Evolutionary conservation across 2,888 invertebrate genomes (phyloP), one percentile per base, ranked within the genome.

Genomic region (Prenolepis imparis): DNA sequence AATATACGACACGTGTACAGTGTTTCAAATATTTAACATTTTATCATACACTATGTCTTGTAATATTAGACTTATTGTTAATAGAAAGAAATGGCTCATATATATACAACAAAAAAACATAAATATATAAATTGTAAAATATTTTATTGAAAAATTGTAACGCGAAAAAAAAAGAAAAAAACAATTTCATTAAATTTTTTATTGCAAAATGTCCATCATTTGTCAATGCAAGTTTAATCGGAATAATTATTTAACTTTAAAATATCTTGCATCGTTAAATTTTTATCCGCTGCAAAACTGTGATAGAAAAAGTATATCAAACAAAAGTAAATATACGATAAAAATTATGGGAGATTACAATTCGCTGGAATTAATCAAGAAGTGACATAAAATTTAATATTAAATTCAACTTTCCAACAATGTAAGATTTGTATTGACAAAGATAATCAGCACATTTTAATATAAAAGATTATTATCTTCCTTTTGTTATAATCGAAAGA

Each of bases 291-390:
- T 32, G 21, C 63, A 48, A 75, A 63, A 28, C 11, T 15, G 24
- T 18, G 11, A 9, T 12, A 44, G 39, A 18, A 28, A 57, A 18
- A 72, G 24, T 59, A 41, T 28, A 41, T n/a, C 39, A 24, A 57
- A 28, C 12, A n/a, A 59, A 6, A 57, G 6, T 24, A 59, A 73
- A 73, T 73, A 41, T 41, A 18, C 39, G 57, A 61, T 12, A 28
- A 28, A 73, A n/a, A 39, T 4, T 21, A 72, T 21, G 11, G 18
- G 44, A 72, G 21, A 21, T 39, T 24, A 39, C 28, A 41, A 52
- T 41, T 73, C 8, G 24, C n/a, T 41, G 28, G 59, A 61, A 73
- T 73, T 61, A 73, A 72, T 57, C 57, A 72, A 73, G 18, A 28
- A 52, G 12, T 21, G 24, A 18, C 15, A n/a, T 39, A n/a, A 39